Base-by-base conservation (phyloP, 2,113 vertebrate genomes). In the Lagenorhynchus albirostris region DNA sequence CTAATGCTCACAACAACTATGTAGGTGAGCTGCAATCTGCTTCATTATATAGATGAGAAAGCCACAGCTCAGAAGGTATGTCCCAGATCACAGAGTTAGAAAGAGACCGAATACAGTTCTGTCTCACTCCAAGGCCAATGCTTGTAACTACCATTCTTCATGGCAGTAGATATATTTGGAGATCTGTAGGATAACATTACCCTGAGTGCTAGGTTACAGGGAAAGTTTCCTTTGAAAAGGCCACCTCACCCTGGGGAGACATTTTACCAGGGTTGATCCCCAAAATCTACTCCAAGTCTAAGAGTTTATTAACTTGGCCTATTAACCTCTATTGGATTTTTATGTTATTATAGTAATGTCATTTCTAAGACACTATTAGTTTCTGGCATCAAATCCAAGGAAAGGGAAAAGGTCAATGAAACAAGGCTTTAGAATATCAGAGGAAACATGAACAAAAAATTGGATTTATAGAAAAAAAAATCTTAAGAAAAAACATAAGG, bases 401-500 rank as follows among this genome's bases (percentile, higher is more conserved):
- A 6, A 62, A 91, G 33, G 9, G 13, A 3, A 53, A 58, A 44
- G 17, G 25, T n/a, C 11, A 62, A 10, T 44, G 74, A 96, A 84
- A 58, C 33, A 82, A 65, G 58, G 14, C 8, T 86, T 83, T 62
- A 58, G 63, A 33, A 15, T 79, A 86, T 44, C 41, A 44, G 63
- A 60, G 92, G 85, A 96, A 91, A 87, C 80, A 95, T 31, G 36
- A 94, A 96, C 92, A 87, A 92, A 98, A 98, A 94, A 92, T 47
- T 88, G 47, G 83, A 93, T 97, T 96, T 94, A 98, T 95, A 96
- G 97, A 41, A 41, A 88, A 96, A 92, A 68, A 94, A 60, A 33
- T 73, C 71, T 83, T 44, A 62, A 93, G 98, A 60, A 83, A 97
- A 98, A 97, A 96, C 87, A 94, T 92, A 96, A 96, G 95, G 76